Base-by-base conservation (phyloP, 1,140 invertebrate species). In the Chrysopa pallens region DNA sequence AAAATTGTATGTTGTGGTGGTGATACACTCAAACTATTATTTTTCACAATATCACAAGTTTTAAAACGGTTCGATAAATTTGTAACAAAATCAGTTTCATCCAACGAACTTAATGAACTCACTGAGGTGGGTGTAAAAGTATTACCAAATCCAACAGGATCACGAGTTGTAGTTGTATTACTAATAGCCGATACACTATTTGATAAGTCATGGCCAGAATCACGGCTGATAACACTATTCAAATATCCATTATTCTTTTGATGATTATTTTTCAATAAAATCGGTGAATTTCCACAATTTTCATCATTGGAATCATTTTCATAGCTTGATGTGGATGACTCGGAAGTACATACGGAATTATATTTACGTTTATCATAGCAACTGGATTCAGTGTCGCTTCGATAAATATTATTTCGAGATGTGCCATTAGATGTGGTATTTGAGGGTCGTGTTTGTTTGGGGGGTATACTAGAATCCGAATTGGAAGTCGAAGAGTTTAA, bases 281-380 rank as follows among this genome's bases (percentile, higher is more conserved):
- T 49, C 13, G 49, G 48, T 31, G 48, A 41, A 36, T 50, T 47
- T 7, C 42, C 42, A 35, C 40, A 29, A 12, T 40, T 29, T 3
- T 36, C 40, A 6, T 50, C 48, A 42, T 55, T 55, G 8, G 59
- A 61, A 23, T 23, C 17, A 23, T 23, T 23, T 40, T 59, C 57
- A 42, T 52, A 61, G 47, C 59, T 61, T 31, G 56, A 59, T 3
- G 55, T 54, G 42, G 56, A 59, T 8, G 59, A 61, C 43, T 52
- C 55, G 17, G 17, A 23, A 2, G 31, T 33, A 33, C 31, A 33
- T 4, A 33, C 31, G 31, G 31, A 33, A 33, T 33, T 33, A 33
- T 11, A 33, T 33, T 33, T 33, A 9, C 31, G 8, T 12, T 33
- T 33, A 55, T 57, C 12, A 55, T 48, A 29, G 6, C 35, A 11